Conservation (phyloP, 2,797 vertebrate genomes). For the Tadarida brasiliensis region DNA sequence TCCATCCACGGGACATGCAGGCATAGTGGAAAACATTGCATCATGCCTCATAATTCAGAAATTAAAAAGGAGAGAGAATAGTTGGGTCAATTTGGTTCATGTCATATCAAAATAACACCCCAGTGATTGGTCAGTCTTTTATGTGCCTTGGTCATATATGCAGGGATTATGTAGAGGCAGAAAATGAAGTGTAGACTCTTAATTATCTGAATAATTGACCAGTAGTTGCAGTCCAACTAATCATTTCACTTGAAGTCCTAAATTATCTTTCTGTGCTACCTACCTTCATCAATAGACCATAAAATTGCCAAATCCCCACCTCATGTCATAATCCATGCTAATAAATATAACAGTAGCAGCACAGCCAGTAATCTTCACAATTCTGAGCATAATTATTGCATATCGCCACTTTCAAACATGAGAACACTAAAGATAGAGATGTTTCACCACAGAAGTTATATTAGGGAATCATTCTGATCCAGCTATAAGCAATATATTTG, state of each 20-base stretch:
- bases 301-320: conserved; percentile 67
- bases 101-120: conserved; percentile 6
- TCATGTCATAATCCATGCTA: conserved; percentile 68
- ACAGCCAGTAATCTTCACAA: conserved; percentile 51
- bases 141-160: conserved; percentile 1
- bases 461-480: not conserved
- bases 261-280: conserved; percentile 68
- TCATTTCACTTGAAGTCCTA: conserved; percentile 57
- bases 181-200: conserved; percentile 45
- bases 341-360: conserved; percentile 54
- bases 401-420: conserved; percentile 45
- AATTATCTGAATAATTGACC: conserved; percentile 65
- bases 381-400: conserved; percentile 61
- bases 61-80: not conserved
- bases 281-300: conserved; percentile 69
- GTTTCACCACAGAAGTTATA: not conserved
- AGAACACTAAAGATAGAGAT: conserved; percentile 35
- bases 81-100: not conserved
- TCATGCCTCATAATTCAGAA: not conserved
- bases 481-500: not conserved
- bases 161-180: conserved; percentile 27
- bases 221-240: conserved; percentile 44
- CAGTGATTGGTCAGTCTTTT: not conserved
- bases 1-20: not conserved
- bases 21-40: not conserved